phyloP scores from a whole-genome alignment of 2,888 invertebrate species.

The Cataglyphis altisquamis region DNA sequence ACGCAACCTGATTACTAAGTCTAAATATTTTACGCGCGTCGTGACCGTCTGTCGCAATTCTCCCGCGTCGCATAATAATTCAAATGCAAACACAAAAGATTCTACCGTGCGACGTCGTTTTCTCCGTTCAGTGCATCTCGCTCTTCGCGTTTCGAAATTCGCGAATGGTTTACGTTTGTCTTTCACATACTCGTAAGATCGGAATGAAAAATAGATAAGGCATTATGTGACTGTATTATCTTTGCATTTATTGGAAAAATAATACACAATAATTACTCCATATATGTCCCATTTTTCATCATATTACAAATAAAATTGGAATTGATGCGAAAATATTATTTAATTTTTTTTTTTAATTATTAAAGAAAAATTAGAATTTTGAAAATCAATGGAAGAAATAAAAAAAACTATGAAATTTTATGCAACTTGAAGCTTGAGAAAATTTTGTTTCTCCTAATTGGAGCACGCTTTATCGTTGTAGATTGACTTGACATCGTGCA shows the following conservation, averaged over 20 bases:
- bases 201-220: conserved; percentile 5
- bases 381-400: neutral
- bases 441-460: neutral
- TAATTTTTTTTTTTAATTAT: neutral
- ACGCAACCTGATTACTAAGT: conserved; percentile 33
- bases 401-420: neutral
- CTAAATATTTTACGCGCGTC: conserved; percentile 57
- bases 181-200: neutral
- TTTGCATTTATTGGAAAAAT: neutral
- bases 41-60: conserved; percentile 45
- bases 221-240: neutral
- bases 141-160: conserved; percentile 38
- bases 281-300: neutral
- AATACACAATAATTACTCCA: neutral
- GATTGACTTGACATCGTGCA: conserved; percentile 31
- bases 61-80: conserved; percentile 40
- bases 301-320: neutral
- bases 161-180: conserved; percentile 4
- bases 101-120: conserved; percentile 23
- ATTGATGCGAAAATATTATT: neutral
- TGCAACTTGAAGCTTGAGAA: neutral
- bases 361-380: neutral
- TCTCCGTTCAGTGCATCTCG: conserved; percentile 29
- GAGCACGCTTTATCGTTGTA: neutral
- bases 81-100: conserved; percentile 48